Evolutionary conservation across 2,797 vertebrate genomes (phyloP).

Genomic region (Loris lydekkerianus): DNA sequence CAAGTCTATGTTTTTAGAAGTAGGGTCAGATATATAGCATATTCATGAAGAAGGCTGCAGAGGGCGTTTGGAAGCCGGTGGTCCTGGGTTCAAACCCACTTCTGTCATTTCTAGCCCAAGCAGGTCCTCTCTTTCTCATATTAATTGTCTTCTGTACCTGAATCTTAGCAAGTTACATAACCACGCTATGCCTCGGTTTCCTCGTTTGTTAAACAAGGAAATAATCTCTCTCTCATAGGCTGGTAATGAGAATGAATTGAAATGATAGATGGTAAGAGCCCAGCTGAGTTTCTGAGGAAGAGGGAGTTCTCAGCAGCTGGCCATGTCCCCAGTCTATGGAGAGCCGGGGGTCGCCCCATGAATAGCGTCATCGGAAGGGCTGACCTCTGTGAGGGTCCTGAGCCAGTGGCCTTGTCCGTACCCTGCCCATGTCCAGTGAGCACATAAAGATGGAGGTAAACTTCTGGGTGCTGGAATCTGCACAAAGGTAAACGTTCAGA

Average conservation of each 20-base stretch:
- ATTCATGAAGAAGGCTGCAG: background rate
- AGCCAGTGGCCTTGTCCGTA: background rate
- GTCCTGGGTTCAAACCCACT: background rate
- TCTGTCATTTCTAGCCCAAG: background rate
- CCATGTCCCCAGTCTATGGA: no score
- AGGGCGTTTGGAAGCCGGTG: background rate
- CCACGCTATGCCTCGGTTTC: background rate
- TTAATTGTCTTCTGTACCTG: background rate
- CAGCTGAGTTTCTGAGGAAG: background rate
- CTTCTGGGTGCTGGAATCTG: background rate
- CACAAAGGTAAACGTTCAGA: background rate
- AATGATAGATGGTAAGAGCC: background rate
- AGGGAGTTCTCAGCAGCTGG: background rate
- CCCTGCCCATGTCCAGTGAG: background rate
- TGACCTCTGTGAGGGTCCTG: background rate
- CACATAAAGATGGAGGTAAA: background rate
- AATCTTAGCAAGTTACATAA: slow-evolving; percentile 12
- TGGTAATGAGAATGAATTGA: background rate
- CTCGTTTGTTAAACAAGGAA: background rate
- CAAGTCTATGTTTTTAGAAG: background rate
- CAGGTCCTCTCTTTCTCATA: background rate
- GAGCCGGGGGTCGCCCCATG: background rate
- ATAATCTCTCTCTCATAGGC: background rate
- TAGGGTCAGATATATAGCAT: background rate
- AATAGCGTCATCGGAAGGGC: background rate